Conservation (phyloP, 2,888 invertebrate genomes). For the Caenorhabditis virilis region DNA sequence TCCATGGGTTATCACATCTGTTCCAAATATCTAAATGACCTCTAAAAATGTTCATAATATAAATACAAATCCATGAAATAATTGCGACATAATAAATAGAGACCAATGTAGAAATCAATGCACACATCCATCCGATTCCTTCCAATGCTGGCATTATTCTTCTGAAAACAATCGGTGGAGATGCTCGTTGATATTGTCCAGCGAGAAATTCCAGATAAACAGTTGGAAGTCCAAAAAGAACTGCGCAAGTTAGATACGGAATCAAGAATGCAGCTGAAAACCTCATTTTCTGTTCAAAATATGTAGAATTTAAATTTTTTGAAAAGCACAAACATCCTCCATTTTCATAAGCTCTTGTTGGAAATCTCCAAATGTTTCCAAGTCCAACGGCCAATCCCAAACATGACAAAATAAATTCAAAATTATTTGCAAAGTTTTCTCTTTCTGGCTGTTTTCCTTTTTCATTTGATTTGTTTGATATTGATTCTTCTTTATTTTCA, state of each 20-base stretch:
- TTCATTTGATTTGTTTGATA: too few relatives aligned
- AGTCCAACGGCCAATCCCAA: constrained; percentile 63
- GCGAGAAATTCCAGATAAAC: constrained; percentile 67
- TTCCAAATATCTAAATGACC: constrained; percentile 11
- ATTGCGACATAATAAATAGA: constrained; percentile 61
- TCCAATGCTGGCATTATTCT: constrained; percentile 15
- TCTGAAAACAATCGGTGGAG: constrained; percentile 14
- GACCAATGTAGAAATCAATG: constrained; percentile 83
- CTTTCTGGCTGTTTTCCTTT: too few relatives aligned
- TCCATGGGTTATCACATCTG: constrained; percentile 34
- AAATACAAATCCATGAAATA: constrained; percentile 57
- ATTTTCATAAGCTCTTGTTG: constrained; percentile 17
- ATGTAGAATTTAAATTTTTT: too few relatives aligned
- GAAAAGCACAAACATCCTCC: constrained; percentile 55
- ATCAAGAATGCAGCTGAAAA: constrained; percentile 68
- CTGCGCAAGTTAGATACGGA: constrained; percentile 68
- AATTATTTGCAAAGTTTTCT: constrained; percentile 20
- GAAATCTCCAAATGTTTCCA: constrained; percentile 50
- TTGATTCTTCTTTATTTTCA: too few relatives aligned
- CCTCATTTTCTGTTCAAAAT: too few relatives aligned
- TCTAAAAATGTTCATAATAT: constrained; percentile 28
- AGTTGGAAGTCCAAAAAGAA: constrained; percentile 68
- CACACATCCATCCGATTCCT: constrained; percentile 86
- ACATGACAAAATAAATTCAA: constrained; percentile 61
- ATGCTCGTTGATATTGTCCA: constrained; percentile 56